Evolutionary conservation across 2,113 vertebrate species (phyloP).

Genomic region (Salvator merianae): DNA sequence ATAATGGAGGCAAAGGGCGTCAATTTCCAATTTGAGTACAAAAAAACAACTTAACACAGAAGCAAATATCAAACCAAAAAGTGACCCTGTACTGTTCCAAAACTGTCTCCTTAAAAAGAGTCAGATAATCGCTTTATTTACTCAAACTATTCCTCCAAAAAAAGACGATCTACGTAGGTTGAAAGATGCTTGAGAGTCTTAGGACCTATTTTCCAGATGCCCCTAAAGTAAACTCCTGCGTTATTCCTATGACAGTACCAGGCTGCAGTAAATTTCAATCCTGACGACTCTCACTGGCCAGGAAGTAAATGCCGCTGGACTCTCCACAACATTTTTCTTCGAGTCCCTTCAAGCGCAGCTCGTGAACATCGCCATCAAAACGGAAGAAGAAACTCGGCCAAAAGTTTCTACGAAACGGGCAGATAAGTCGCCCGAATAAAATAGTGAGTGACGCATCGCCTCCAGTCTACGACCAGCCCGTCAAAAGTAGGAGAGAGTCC

Average conservation of each 20-base stretch:
- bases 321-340: too few relatives aligned
- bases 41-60: too few relatives aligned
- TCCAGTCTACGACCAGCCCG: neutral
- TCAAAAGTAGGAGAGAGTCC: neutral
- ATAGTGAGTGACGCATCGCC: neutral
- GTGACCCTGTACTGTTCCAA: neutral
- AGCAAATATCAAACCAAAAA: too few relatives aligned
- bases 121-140: neutral
- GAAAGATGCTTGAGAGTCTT: neutral
- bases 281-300: neutral
- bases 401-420: neutral
- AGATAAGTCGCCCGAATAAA: neutral
- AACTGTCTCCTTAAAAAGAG: neutral
- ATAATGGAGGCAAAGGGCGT: too few relatives aligned
- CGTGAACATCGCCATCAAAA: neutral
- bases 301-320: neutral
- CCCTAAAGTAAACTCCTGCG: neutral
- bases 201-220: neutral
- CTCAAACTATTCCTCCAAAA: too few relatives aligned
- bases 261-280: neutral
- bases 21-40: too few relatives aligned
- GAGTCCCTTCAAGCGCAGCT: neutral
- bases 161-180: neutral
- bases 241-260: neutral
- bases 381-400: neutral